Conservation (phyloP, 2,113 vertebrate genomes). For the Thamnaconus septentrionalis region DNA sequence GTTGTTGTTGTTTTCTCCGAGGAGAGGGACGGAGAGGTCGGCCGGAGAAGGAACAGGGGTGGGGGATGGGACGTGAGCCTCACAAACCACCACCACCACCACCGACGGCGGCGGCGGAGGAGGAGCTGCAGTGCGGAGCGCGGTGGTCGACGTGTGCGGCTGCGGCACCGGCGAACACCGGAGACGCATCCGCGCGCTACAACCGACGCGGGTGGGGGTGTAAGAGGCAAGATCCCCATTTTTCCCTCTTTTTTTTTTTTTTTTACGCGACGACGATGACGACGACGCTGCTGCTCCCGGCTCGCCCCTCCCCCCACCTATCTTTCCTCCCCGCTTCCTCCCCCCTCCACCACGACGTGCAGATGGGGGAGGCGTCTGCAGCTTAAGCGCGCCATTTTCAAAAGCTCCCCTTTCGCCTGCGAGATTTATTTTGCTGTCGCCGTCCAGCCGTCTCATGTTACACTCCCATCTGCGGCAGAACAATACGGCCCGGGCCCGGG, state of each 20-base stretch:
- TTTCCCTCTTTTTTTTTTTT: no score
- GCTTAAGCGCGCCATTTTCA: constrained; percentile 70
- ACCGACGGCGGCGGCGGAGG: no score
- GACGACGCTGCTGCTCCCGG: constrained; percentile 36
- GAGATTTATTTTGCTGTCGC: constrained; percentile 59
- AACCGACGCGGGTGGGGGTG: constrained; percentile 45
- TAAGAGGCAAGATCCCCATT: constrained; percentile 11
- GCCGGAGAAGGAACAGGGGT: no score
- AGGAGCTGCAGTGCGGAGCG: neutral
- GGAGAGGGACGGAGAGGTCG: neutral
- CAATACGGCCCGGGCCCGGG: constrained; percentile 13
- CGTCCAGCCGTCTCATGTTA: constrained; percentile 60
- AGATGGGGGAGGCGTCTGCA: constrained; percentile 44
- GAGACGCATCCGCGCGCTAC: constrained; percentile 46
- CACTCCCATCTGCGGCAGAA: constrained; percentile 28
- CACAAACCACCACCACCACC: no score
- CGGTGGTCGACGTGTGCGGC: constrained; percentile 14
- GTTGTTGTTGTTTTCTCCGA: no score
- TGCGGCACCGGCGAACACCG: constrained; percentile 50
- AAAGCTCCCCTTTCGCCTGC: constrained; percentile 53
- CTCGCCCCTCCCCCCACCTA: constrained; percentile 34
- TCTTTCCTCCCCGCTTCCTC: constrained; percentile 3
- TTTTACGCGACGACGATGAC: constrained; percentile 16
- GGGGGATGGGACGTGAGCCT: no score
- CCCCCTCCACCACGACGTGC: constrained; percentile 14